Conservation (phyloP, 2,113 vertebrate species). For the Paedocypris sp. region DNA sequence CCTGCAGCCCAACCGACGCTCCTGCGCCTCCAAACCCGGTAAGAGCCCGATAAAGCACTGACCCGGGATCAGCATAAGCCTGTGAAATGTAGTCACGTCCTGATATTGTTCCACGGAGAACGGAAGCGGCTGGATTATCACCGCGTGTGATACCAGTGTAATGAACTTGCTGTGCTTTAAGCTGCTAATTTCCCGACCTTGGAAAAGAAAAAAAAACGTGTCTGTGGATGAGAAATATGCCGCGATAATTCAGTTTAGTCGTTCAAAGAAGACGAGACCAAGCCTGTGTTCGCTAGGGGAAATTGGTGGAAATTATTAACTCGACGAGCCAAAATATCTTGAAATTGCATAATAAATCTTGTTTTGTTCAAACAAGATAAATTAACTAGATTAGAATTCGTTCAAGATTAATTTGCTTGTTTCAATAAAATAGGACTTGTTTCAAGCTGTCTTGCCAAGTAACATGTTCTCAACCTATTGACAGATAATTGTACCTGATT, state of each 20-base stretch:
- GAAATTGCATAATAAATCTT: too few relatives aligned
- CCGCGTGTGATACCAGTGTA: conserved; percentile 3
- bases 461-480: too few relatives aligned
- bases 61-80: neutral
- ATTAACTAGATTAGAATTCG: too few relatives aligned
- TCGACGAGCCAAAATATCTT: too few relatives aligned
- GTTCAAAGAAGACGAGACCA: neutral
- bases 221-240: neutral
- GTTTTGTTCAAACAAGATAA: too few relatives aligned
- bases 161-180: conserved; percentile 4
- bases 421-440: too few relatives aligned
- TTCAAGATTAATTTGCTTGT: too few relatives aligned
- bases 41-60: conserved; percentile 46
- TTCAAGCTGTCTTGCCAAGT: too few relatives aligned
- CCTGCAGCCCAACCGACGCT: conserved; percentile 77
- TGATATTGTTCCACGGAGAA: neutral
- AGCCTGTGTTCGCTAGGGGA: neutral
- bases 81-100: neutral
- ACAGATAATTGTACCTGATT: too few relatives aligned
- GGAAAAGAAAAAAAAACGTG: neutral
- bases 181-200: neutral
- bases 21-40: conserved; percentile 90
- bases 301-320: neutral
- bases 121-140: conserved; percentile 7
- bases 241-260: neutral